Base-by-base conservation (phyloP, 1,140 invertebrate species). In the Drosophila miranda region DNA sequence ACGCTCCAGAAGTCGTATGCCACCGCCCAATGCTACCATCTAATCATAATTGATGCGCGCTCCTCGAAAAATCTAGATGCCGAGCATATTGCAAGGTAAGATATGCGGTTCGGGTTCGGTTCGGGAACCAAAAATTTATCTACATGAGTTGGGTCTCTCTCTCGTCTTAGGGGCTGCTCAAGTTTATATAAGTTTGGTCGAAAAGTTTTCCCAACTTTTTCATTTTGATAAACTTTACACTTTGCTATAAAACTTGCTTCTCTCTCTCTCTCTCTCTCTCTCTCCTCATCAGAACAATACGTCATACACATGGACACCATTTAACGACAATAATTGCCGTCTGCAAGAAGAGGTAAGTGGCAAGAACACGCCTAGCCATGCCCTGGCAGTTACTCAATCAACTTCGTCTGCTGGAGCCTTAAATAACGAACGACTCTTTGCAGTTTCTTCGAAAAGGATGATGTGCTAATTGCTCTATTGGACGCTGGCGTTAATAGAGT, bases 401-500 rank as follows among this genome's bases (percentile, higher is more conserved):
- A 38, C 30, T 30, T 30, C 8, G 30, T 30, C 30, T 28, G 28
- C 30, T 26, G 41, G 7, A n/a, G 49, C 16, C 56, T 42, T 43
- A 45, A 48, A 60, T 51, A 69, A 58, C 43, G 21, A 58, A 42
- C 54, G 71, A 90, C 91, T 92, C 2, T 90, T 93, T 93, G 53
- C 91, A 96, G 95, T 90, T 93, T 93, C 64, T 95, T 95, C 87
- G 94, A 95, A 64, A 94, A 94, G 84, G 94, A 95, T 78, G 94
- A 95, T 82, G 93, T 93, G 69, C 93, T 95, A 61, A 91, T 94
- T 73, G 93, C 94, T 73, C 93, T 95, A 77, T 86, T 95, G 66
- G 95, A 95, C 79, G 93, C 93, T 74, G 95, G 95, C 75, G 95
- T 94, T 90, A 95, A 93, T 91, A 93, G 94, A 92, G 95, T 95